These are phyloP conservation scores for Hydrolagus affinis DNA, from an alignment of 2,113 vertebrate genomes.

Conservation along the genomic window DNA sequence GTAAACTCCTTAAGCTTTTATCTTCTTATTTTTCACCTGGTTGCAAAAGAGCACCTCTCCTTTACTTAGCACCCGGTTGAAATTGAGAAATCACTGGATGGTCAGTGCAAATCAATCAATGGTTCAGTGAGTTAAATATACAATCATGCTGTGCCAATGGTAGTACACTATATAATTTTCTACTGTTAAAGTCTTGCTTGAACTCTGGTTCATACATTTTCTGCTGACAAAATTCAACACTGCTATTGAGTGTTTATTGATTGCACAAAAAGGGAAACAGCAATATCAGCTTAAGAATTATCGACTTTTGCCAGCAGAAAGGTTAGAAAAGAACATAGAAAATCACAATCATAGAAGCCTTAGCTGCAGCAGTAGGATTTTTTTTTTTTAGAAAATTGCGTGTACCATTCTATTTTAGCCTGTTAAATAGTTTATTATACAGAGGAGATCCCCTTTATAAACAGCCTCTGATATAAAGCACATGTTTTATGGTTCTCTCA, in stretches of 20 bases:
- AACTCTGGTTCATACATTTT: background rate
- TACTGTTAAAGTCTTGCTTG: too few relatives aligned
- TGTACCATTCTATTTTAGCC: too few relatives aligned
- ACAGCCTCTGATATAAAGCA: background rate
- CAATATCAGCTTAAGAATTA: background rate
- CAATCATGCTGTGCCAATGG: too few relatives aligned
- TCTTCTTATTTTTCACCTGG: background rate
- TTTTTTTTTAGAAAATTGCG: too few relatives aligned
- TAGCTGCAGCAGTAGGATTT: background rate
- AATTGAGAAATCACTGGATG: background rate
- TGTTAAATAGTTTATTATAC: background rate
- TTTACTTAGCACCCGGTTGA: background rate
- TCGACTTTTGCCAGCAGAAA: background rate
- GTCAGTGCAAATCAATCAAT: background rate
- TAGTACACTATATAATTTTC: too few relatives aligned
- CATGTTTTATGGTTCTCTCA: background rate
- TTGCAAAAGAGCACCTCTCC: background rate
- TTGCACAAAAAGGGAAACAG: background rate
- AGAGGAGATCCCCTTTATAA: background rate
- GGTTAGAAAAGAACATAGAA: background rate
- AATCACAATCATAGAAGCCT: background rate
- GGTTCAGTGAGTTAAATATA: background rate
- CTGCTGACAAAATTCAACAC: background rate
- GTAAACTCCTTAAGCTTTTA: background rate
- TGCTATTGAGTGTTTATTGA: background rate